Evolutionary conservation across 2,888 invertebrate genomes (phyloP).

Genomic region (Gastracanthus pulcherrimus): DNA sequence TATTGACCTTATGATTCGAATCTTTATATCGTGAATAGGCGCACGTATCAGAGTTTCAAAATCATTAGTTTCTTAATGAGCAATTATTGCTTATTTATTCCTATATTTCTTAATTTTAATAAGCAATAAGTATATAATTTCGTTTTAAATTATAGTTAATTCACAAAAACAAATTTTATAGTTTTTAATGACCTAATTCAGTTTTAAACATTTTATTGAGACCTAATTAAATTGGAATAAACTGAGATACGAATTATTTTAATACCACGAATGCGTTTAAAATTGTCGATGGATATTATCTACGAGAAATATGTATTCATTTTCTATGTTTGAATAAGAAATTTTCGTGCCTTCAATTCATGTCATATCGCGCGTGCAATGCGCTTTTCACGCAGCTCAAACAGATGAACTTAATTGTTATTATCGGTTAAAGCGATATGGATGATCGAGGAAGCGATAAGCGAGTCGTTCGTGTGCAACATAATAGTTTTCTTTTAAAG

Average conservation of each 20-base stretch:
- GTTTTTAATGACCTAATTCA: too few species aligned
- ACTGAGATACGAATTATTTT: too few species aligned
- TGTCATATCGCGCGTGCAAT: background rate
- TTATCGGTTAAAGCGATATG: background rate
- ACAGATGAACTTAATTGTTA: background rate
- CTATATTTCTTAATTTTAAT: too few species aligned
- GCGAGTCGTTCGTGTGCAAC: background rate
- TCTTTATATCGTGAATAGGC: background rate
- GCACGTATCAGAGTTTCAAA: background rate
- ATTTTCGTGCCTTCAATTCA: background rate
- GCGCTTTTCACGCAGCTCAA: background rate
- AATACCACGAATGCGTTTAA: background rate
- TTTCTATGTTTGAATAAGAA: background rate
- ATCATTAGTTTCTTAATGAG: background rate
- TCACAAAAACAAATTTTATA: too few species aligned
- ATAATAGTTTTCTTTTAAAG: background rate
- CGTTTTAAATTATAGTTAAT: too few species aligned
- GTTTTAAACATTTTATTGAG: too few species aligned
- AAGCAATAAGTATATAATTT: too few species aligned
- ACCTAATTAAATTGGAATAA: too few species aligned
- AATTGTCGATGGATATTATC: background rate
- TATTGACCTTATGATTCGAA: background rate
- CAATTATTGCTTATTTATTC: background rate
- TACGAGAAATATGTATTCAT: background rate
- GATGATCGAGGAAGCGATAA: constrained; percentile 1